These are phyloP conservation scores for Sesia apiformis DNA, from an alignment of 2,888 invertebrate genomes.

Conservation along the genomic window DNA sequence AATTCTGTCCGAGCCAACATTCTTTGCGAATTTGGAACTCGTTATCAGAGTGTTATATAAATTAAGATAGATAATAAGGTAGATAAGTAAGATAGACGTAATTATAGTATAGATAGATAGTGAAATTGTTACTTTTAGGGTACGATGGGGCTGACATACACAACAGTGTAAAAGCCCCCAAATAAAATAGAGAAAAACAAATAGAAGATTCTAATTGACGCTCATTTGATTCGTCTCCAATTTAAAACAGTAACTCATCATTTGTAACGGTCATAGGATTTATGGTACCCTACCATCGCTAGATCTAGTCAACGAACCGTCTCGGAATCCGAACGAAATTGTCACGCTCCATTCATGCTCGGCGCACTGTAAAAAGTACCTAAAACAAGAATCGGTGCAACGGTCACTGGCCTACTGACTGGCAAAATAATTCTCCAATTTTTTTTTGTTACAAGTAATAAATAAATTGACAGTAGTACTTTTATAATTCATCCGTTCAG, in stretches of 20 bases:
- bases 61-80: no score
- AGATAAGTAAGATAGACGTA: no score
- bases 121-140: no score
- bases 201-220: not conserved
- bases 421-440: not conserved
- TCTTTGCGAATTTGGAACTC: no score
- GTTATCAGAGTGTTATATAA: no score
- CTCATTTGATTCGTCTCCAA: not conserved
- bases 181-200: not conserved
- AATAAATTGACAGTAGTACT: no score
- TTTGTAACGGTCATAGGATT: not conserved
- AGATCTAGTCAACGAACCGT: constrained; percentile 10
- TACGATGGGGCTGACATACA: no score
- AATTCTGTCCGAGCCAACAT: no score
- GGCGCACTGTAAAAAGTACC: constrained; percentile 2
- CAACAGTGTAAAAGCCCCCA: no score
- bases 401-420: constrained; percentile 14
- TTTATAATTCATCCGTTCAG: no score
- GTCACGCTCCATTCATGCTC: constrained; percentile 20
- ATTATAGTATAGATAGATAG: no score
- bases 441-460: no score
- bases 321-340: constrained; percentile 23
- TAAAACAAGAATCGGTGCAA: constrained; percentile 10
- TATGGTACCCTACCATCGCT: not conserved
- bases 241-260: not conserved